phyloP scores from a whole-genome alignment of 2,797 vertebrate genomes.

The Pipistrellus kuhlii region DNA sequence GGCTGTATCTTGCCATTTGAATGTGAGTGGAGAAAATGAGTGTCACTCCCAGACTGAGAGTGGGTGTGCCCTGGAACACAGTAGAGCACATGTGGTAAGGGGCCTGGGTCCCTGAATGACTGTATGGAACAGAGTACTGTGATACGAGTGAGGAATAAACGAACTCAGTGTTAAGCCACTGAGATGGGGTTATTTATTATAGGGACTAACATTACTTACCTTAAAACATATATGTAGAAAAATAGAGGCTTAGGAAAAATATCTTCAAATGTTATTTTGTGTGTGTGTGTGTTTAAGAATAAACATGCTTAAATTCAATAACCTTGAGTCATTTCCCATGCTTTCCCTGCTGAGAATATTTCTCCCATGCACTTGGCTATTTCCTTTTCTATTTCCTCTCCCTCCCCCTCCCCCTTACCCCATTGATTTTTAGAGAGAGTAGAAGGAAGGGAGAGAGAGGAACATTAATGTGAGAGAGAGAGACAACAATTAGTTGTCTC shows the following conservation, averaged over 20 bases:
- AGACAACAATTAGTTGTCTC: not conserved
- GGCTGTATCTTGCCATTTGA: not conserved
- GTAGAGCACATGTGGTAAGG: not conserved
- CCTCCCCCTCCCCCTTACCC: no score
- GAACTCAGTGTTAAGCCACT: not conserved
- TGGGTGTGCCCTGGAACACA: not conserved
- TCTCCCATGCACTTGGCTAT: not conserved
- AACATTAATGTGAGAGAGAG: not conserved
- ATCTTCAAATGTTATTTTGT: conserved; percentile 43
- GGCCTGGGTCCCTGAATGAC: not conserved
- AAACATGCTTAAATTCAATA: conserved; percentile 48
- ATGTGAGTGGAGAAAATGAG: not conserved
- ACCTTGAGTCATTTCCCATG: not conserved
- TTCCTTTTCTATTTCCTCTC: not conserved
- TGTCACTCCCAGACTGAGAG: not conserved
- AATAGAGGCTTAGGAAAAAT: not conserved
- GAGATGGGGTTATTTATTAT: not conserved
- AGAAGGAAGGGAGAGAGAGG: no score
- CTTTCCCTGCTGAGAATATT: conserved; percentile 24
- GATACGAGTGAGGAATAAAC: not conserved
- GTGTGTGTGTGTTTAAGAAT: conserved; percentile 12
- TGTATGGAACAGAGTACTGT: not conserved
- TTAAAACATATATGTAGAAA: not conserved
- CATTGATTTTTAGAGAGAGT: no score
- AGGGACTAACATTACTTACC: not conserved